Evolutionary conservation across 2,888 invertebrate species (phyloP), one percentile per base, ranked within the genome.

Genomic region (Epistrophe grossulariae): DNA sequence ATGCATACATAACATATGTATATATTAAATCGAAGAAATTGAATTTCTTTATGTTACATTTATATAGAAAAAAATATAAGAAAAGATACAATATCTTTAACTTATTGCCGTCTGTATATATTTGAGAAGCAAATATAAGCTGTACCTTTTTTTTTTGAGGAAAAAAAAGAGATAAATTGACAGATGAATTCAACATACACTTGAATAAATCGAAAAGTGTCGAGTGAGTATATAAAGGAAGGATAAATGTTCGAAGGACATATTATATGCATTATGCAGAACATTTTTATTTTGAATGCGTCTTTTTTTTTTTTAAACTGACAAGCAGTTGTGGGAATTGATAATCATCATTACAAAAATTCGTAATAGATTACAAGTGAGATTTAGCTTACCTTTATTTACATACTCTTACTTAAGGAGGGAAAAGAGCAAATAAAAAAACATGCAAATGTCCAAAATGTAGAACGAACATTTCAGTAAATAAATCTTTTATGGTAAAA

Each of bases 121-220:
- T 62, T 64, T 64, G 43, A 64, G 28, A 43, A 45, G 15, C 24
- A 64, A 64, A 64, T 64, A 60, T 64, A 60, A 55, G n/a, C 35
- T 55, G 24, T 71, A 19, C 17, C 13, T 38, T 71, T 60, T 70
- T 70, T 35, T 52, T 71, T 70, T 35, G 0, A 15, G 15, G 7
- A n/a, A n/a, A 6, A 15, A 24, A 13, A 40, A 40, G 11, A 74
- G 62, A 31, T 52, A 71, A 71, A 28, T 55, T 64, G 72, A 64
- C 59, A 79, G 62, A 64, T 55, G 11, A 31, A 72, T 62, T 72
- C 59, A 48, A 52, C n/a, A n/a, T 79, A 48, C 48, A 64, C 24
- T 72, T 40, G 71, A 72, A 55, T 79, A 62, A 60, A 28, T 64
- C 43, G 15, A 64, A 64, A 64, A 60, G 60, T 60, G 60, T 60